Evolutionary conservation across 2,797 vertebrate genomes (phyloP).

Genomic region (Alosa sapidissima): DNA sequence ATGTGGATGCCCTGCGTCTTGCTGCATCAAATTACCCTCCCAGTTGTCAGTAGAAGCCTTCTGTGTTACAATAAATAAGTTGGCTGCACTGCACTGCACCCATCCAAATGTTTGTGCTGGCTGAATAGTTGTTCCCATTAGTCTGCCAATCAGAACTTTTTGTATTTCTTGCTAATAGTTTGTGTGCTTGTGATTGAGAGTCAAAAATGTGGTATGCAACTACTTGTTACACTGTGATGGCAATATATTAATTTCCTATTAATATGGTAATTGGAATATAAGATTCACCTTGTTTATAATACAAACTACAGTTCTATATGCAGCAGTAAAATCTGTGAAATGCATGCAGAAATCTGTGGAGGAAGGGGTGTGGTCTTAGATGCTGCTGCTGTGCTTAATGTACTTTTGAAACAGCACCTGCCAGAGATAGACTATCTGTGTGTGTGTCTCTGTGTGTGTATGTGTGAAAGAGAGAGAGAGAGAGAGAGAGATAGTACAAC

Average conservation of each 20-base stretch:
- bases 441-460: background rate
- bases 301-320: background rate
- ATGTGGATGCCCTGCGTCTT: background rate
- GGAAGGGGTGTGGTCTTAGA: background rate
- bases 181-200: background rate
- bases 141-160: background rate
- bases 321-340: background rate
- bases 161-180: background rate
- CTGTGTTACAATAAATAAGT: background rate
- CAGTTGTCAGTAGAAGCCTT: background rate
- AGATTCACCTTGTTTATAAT: background rate
- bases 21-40: background rate
- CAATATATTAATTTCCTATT: background rate
- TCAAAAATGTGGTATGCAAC: background rate
- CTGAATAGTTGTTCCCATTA: background rate
- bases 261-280: background rate
- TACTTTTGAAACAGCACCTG: background rate
- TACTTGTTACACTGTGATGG: background rate
- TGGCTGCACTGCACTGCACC: background rate
- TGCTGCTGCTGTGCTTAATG: background rate
- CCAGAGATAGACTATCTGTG: background rate
- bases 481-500: too few relatives aligned
- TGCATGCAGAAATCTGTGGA: background rate
- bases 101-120: background rate
- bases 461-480: background rate